Evolutionary conservation across 2,113 vertebrate genomes (phyloP).

Genomic region (Oncorhynchus tshawytscha): DNA sequence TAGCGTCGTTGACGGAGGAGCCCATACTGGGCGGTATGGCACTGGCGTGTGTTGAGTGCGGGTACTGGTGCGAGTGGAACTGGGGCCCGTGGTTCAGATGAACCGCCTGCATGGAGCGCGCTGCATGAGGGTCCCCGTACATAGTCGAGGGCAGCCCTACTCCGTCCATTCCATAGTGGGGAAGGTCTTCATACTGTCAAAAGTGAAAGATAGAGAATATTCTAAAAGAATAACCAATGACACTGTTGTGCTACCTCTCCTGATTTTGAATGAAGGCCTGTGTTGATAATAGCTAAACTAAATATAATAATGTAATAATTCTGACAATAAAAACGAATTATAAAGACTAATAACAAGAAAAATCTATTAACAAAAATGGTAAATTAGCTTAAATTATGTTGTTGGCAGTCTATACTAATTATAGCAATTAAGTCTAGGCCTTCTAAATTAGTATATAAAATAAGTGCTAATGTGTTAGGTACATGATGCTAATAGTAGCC

Average conservation of each 20-base stretch:
- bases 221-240: not conserved
- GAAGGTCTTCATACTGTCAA: conserved; percentile 90
- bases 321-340: no score
- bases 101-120: conserved; percentile 85
- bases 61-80: conserved; percentile 84
- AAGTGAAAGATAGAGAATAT: not conserved
- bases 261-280: no score
- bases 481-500: not conserved
- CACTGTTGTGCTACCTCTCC: not conserved
- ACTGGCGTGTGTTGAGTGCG: conserved; percentile 81
- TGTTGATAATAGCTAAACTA: no score
- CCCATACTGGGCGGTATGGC: conserved; percentile 83
- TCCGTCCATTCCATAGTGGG: conserved; percentile 89
- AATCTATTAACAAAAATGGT: no score
- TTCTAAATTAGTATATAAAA: not conserved
- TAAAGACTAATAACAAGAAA: no score
- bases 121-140: conserved; percentile 87
- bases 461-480: not conserved
- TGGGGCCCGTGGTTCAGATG: conserved; percentile 85
- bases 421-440: no score
- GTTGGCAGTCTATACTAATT: no score
- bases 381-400: no score
- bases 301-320: no score
- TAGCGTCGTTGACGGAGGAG: conserved; percentile 83
- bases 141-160: conserved; percentile 85